Evolutionary conservation across 2,888 invertebrate species (phyloP).

Genomic region (Callyntrura guangdongensis): DNA sequence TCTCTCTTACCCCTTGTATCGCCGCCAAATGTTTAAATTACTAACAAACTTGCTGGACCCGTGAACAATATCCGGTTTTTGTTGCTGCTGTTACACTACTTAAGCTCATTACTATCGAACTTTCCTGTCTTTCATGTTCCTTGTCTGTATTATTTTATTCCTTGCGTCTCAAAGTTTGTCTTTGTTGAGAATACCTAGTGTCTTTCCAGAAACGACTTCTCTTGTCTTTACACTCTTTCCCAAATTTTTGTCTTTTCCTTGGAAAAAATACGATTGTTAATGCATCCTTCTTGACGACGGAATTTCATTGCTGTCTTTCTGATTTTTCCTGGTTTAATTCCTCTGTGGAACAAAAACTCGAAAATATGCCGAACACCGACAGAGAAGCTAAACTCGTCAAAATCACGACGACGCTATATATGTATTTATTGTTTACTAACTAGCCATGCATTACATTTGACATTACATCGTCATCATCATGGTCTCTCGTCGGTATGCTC

Average conservation of each 20-base stretch:
- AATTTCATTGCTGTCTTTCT: not conserved
- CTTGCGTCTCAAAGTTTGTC: not conserved
- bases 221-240: too few species aligned
- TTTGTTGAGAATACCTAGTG: too few species aligned
- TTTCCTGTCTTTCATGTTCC: not conserved
- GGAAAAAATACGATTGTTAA: too few species aligned
- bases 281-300: too few species aligned
- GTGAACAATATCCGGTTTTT: not conserved
- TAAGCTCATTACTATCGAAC: slow-evolving; percentile 24
- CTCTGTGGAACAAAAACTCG: not conserved
- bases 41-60: slow-evolving; percentile 3
- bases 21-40: slow-evolving; percentile 20
- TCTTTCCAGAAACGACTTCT: too few species aligned
- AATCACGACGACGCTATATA: not conserved
- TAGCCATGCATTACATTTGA: slow-evolving; percentile 54
- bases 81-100: not conserved
- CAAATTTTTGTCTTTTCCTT: not conserved
- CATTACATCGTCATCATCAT: slow-evolving; percentile 2
- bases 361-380: not conserved
- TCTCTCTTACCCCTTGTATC: not conserved
- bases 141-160: not conserved
- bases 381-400: not conserved
- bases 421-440: slow-evolving; percentile 44
- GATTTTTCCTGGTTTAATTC: not conserved
- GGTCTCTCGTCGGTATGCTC: not conserved